These are phyloP conservation scores for Luscinia megarhynchos DNA, from an alignment of 2,797 vertebrate species.

Conservation along the genomic window DNA sequence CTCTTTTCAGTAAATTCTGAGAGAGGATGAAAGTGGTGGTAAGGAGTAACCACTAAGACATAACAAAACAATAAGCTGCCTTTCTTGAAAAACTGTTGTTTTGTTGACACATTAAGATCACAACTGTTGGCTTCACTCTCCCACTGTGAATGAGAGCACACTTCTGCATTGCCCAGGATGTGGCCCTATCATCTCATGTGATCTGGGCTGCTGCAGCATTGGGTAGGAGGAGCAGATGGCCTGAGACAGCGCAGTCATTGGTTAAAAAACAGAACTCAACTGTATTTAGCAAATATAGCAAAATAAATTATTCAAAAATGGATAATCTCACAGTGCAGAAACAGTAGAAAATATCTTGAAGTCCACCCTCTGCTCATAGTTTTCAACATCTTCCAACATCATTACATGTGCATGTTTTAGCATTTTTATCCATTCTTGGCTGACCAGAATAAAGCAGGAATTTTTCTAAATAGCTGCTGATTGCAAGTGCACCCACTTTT, in stretches of 20 bases:
- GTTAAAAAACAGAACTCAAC: slow-evolving; percentile 21
- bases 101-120: not conserved
- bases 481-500: not conserved
- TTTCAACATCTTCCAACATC: not conserved
- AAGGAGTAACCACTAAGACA: not conserved
- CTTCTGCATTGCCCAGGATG: not conserved
- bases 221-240: slow-evolving; percentile 10
- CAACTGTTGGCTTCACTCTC: not conserved
- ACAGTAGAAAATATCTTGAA: not conserved
- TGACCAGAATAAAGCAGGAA: not conserved
- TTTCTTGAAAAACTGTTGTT: not conserved
- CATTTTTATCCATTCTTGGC: not conserved
- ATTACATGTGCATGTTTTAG: not conserved
- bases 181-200: not conserved
- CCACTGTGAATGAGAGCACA: not conserved
- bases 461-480: not conserved
- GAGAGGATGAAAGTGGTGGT: not conserved
- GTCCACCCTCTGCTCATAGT: not conserved
- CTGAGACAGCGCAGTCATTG: not conserved
- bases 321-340: not conserved
- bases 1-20: not conserved
- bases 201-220: not conserved
- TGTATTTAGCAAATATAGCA: not conserved
- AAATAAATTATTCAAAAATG: not conserved
- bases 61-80: not conserved